These are phyloP conservation scores for Steromphala cineraria DNA, from an alignment of 2,888 invertebrate genomes.

Conservation along the genomic window DNA sequence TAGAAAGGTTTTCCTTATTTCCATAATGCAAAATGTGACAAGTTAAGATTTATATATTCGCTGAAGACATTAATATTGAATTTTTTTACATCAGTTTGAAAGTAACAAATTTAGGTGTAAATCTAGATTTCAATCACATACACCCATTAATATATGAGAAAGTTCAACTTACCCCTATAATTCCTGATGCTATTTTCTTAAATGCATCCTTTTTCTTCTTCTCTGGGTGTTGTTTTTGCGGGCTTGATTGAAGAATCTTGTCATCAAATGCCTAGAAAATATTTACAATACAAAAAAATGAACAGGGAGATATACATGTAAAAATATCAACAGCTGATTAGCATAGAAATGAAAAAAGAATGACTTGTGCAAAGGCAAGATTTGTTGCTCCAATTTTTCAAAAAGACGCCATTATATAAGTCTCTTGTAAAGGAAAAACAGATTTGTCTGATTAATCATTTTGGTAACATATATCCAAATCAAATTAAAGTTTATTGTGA, in stretches of 20 bases:
- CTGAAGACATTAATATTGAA: too few relatives aligned
- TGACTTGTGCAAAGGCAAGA: background rate
- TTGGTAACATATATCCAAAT: too few relatives aligned
- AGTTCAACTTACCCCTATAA: conserved; percentile 73
- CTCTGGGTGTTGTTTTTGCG: conserved; percentile 82
- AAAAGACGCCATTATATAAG: background rate
- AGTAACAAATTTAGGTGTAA: too few relatives aligned
- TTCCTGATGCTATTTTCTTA: conserved; percentile 77
- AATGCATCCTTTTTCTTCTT: conserved; percentile 93
- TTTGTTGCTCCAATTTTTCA: background rate
- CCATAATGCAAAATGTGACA: too few relatives aligned
- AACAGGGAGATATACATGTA: too few relatives aligned
- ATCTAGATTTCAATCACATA: too few relatives aligned
- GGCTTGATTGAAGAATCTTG: conserved; percentile 80
- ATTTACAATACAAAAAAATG: background rate
- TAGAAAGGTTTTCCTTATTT: too few relatives aligned
- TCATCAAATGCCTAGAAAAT: conserved; percentile 86
- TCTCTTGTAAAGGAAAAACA: too few relatives aligned
- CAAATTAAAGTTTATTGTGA: too few relatives aligned
- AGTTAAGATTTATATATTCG: too few relatives aligned
- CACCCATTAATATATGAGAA: background rate
- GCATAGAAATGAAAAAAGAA: background rate
- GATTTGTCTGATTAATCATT: too few relatives aligned
- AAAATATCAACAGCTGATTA: background rate
- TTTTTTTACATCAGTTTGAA: too few relatives aligned